phyloP scores from a whole-genome alignment of 2,888 invertebrate genomes.

The Barypeithes pellucidus region DNA sequence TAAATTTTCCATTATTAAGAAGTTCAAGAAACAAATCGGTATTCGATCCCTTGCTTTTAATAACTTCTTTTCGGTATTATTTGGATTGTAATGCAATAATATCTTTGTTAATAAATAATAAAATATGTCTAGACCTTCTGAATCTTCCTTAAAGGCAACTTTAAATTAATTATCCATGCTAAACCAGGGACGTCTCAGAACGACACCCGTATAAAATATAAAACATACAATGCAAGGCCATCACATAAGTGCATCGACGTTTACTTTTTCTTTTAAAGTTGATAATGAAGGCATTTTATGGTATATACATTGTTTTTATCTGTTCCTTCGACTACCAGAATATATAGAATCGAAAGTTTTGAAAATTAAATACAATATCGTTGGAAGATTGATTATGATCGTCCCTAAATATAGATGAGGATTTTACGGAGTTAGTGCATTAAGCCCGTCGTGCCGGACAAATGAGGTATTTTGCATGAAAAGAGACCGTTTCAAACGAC shows the following conservation, averaged over 20 bases:
- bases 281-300: conserved; percentile 20
- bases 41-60: too few species aligned
- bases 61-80: too few species aligned
- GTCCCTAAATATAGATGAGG: too few species aligned
- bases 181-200: conserved; percentile 19
- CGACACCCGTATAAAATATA: conserved; percentile 6
- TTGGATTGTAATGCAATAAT: too few species aligned
- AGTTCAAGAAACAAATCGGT: too few species aligned
- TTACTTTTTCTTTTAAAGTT: conserved; percentile 17
- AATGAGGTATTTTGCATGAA: too few species aligned
- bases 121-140: not conserved
- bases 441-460: too few species aligned
- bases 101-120: not conserved
- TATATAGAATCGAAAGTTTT: not conserved
- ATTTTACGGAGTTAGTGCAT: too few species aligned
- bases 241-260: conserved; percentile 16
- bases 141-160: not conserved
- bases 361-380: too few species aligned
- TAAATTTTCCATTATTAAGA: too few species aligned
- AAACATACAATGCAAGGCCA: conserved; percentile 26
- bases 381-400: too few species aligned
- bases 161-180: not conserved
- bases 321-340: not conserved
- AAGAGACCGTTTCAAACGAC: too few species aligned
- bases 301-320: conserved; percentile 1